Evolutionary conservation across 2,113 vertebrate species (phyloP).

Genomic region (Puntigrus tetrazona): DNA sequence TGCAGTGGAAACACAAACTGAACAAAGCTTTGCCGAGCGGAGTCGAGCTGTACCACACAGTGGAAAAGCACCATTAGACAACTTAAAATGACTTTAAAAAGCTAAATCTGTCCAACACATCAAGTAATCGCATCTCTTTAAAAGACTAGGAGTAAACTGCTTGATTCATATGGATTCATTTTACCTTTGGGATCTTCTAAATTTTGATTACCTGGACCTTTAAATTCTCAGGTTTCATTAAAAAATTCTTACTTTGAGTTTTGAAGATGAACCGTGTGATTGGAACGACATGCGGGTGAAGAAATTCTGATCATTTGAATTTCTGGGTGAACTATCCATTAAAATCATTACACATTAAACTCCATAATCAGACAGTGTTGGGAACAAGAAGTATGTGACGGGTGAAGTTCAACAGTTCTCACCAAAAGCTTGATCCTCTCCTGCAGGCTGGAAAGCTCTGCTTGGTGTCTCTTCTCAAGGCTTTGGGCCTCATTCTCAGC

Average conservation of each 20-base stretch:
- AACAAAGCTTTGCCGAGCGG: no score
- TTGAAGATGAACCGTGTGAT: background rate
- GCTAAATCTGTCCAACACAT: background rate
- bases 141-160: no score
- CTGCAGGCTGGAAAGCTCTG: constrained; percentile 77
- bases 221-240: background rate
- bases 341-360: background rate
- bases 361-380: background rate
- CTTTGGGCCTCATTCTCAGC: constrained; percentile 80
- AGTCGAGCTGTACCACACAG: no score
- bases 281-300: background rate
- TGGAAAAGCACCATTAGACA: no score
- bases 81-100: background rate
- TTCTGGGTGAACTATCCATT: background rate
- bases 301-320: background rate
- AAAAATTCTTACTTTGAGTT: background rate
- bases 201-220: background rate
- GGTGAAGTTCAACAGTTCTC: constrained; percentile 52
- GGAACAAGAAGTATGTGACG: background rate
- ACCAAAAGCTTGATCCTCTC: constrained; percentile 82
- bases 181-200: background rate
- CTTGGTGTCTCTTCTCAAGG: constrained; percentile 70
- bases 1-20: no score
- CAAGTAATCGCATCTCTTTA: background rate
- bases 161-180: background rate